Conservation (phyloP, 1,140 invertebrate species). For the Anastrepha ludens region DNA sequence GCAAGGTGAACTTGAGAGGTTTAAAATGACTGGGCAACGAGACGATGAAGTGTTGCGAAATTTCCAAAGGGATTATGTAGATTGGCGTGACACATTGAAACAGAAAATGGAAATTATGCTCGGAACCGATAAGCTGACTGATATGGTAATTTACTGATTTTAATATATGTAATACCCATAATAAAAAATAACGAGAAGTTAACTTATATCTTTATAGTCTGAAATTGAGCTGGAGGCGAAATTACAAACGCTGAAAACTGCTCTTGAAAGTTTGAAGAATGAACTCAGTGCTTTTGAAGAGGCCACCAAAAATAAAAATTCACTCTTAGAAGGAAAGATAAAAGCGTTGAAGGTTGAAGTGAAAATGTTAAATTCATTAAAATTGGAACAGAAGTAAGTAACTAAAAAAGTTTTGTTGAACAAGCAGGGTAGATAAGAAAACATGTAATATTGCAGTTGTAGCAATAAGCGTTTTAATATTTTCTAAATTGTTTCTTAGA, state of each 20-base stretch:
- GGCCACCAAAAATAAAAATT: neutral
- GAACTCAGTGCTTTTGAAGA: slow-evolving; percentile 14
- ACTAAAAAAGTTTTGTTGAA: too few species aligned
- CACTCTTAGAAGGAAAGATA: neutral
- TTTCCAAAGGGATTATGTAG: slow-evolving; percentile 9
- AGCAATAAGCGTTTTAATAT: too few species aligned
- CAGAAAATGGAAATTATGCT: neutral
- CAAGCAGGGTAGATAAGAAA: too few species aligned
- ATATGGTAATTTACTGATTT: neutral
- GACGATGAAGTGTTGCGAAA: neutral
- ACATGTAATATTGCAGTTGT: neutral
- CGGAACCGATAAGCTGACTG: neutral
- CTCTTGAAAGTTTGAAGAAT: neutral
- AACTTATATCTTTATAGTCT: neutral
- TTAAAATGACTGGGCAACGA: neutral
- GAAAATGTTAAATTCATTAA: neutral
- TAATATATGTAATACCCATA: neutral
- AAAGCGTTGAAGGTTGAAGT: slow-evolving; percentile 1
- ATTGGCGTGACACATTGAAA: neutral
- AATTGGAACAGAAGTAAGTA: neutral
- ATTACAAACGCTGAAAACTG: neutral
- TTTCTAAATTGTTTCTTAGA: too few species aligned
- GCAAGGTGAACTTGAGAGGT: neutral
- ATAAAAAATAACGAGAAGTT: neutral
- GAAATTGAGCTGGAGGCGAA: neutral